These are phyloP conservation scores for Paraplagusia blochii DNA, from an alignment of 2,113 vertebrate species.

Conservation along the genomic window DNA sequence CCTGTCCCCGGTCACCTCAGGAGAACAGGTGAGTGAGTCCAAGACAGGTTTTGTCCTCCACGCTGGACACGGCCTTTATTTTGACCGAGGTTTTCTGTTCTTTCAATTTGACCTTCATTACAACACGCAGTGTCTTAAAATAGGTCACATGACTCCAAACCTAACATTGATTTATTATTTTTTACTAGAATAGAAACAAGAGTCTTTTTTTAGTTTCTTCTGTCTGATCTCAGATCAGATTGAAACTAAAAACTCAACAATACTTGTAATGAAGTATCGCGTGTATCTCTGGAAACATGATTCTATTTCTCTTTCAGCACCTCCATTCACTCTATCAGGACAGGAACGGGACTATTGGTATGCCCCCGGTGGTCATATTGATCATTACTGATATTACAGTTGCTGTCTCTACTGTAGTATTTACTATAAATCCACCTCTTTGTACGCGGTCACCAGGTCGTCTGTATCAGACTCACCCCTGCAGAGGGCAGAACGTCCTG, in stretches of 20 bases:
- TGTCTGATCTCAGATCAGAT: too few relatives aligned
- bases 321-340: conserved; percentile 83
- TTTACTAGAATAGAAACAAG: too few relatives aligned
- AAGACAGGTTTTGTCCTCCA: too few relatives aligned
- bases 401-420: accelerated
- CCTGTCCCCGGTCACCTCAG: conserved; percentile 80
- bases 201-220: neutral
- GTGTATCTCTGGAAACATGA: too few relatives aligned
- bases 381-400: neutral
- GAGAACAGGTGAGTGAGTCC: conserved; percentile 79
- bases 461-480: conserved; percentile 67
- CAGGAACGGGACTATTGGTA: conserved; percentile 74
- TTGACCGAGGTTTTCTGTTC: too few relatives aligned
- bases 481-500: conserved; percentile 39
- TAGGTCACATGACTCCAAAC: too few relatives aligned
- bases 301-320: conserved; percentile 66
- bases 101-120: too few relatives aligned
- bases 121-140: too few relatives aligned
- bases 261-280: too few relatives aligned
- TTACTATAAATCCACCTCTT: neutral
- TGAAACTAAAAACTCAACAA: too few relatives aligned
- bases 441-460: conserved; percentile 48
- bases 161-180: too few relatives aligned
- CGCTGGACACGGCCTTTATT: too few relatives aligned
- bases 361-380: conserved; percentile 16